These are phyloP conservation scores for Macroramphosus scolopax DNA, from an alignment of 2,797 vertebrate species.

Conservation along the genomic window DNA sequence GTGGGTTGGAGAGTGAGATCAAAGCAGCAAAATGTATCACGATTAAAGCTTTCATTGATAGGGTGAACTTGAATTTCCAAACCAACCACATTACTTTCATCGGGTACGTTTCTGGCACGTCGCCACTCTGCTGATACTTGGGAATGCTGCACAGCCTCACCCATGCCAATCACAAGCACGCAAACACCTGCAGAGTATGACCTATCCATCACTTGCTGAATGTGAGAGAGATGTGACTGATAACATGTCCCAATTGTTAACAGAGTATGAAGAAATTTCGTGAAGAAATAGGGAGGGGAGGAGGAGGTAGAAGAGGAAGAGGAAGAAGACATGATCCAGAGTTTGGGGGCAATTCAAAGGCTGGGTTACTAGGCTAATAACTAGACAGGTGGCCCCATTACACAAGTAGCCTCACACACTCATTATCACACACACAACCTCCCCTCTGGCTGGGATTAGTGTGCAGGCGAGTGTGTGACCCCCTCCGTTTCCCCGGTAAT, in stretches of 20 bases:
- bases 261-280: constrained; percentile 20
- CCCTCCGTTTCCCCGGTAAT: constrained; percentile 51
- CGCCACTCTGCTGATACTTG: too few species aligned
- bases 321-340: constrained; percentile 34
- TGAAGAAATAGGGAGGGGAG: constrained; percentile 6
- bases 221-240: constrained; percentile 51
- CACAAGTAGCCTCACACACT: constrained; percentile 45
- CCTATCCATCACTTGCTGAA: constrained; percentile 26
- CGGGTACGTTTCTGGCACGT: too few species aligned
- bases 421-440: constrained; percentile 51
- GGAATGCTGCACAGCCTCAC: constrained; percentile 27
- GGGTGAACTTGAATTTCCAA: too few species aligned
- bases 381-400: constrained; percentile 71
- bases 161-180: constrained; percentile 21
- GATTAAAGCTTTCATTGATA: too few species aligned
- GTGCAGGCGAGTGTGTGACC: constrained; percentile 20
- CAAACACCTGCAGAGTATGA: constrained; percentile 43
- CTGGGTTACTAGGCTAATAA: constrained; percentile 70
- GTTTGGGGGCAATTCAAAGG: constrained; percentile 68
- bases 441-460: constrained; percentile 70
- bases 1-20: too few species aligned
- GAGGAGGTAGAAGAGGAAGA: constrained; percentile 5
- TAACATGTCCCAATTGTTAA: constrained; percentile 47
- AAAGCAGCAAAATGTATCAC: too few species aligned
- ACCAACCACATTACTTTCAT: too few species aligned